Base-by-base conservation (phyloP, 2,888 invertebrate genomes). In the Apamea anceps region DNA sequence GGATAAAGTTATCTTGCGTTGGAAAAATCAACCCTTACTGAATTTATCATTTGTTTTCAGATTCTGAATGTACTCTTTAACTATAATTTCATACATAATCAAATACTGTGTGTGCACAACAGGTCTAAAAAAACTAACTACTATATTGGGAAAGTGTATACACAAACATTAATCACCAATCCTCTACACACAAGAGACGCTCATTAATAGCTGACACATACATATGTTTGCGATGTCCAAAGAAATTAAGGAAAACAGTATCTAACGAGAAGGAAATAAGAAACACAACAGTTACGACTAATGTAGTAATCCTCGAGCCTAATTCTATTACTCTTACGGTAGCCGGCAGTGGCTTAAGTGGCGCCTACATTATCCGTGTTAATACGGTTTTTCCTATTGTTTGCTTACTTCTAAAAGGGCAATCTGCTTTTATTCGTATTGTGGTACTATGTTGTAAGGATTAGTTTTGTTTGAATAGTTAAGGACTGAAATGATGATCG, bases 321-420 rank as follows among this genome's bases (percentile, higher is more conserved):
- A 85, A 82, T 83, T 84, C 74, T 48, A 80, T 84, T 78, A 71
- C 62, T 57, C 37, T 76, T 70, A 72, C 48, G 76, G 72, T 68
- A 68, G 51, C 65, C 68, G 37, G 57, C 72, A 82, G 74, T 79
- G 65, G 74, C 76, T 77, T 77, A 79, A 85, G 76, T 79, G 78
- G 74, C 42, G 71, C 54, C 32, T 79, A 32, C 72, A 75, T 79
- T 85, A 75, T 72, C 65, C 74, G 48, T 63, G 62, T 68, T 77
- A 75, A 68, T 79, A 74, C 37, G 28, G 65, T 65, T 81, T 77
- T 77, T 72, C 54, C 8, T 62, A 60, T 66, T 80, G 71, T 85
- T 74, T 81, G 82, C 62, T 67, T 74, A 51, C 28, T 68, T 48
- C 13, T 77, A 67, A 76, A 66, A 68, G 37, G 76, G 54, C 37